phyloP scores from a whole-genome alignment of 2,888 invertebrate genomes.

The Spialia ferax region DNA sequence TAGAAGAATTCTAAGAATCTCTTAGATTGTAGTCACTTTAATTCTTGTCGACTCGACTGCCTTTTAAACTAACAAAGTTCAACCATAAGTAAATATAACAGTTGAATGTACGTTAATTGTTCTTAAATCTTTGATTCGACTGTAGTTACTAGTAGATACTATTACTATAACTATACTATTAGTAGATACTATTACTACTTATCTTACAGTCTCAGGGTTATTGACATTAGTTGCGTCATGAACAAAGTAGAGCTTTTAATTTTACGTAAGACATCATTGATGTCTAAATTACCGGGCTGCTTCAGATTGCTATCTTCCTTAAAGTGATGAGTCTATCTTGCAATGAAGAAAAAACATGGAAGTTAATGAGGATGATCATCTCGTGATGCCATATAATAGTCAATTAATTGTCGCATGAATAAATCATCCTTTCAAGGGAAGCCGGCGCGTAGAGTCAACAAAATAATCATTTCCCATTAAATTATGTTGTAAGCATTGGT shows the following conservation, averaged over 20 bases:
- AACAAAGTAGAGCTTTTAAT: neutral
- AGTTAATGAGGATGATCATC: constrained; percentile 23
- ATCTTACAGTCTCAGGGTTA: neutral
- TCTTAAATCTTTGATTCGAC: no score
- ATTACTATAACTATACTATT: no score
- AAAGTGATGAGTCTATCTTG: constrained; percentile 28
- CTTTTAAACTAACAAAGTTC: no score
- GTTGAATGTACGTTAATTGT: no score
- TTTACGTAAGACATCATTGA: constrained; percentile 10
- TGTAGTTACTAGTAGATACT: no score
- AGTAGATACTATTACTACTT: no score
- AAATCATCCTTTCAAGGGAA: constrained; percentile 32
- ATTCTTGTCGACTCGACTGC: no score
- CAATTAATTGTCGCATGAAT: constrained; percentile 36
- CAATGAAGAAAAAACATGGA: constrained; percentile 16
- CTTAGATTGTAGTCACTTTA: no score
- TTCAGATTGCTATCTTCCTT: constrained; percentile 17
- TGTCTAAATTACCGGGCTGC: constrained; percentile 16
- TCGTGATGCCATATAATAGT: constrained; percentile 28
- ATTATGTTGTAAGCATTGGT: constrained; percentile 50
- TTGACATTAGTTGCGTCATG: neutral
- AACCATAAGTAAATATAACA: no score
- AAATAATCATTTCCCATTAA: constrained; percentile 57
- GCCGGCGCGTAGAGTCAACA: constrained; percentile 36
- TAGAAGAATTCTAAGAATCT: no score